Evolutionary conservation across 2,888 invertebrate species (phyloP).

Genomic region (Criorhina ranunculi): DNA sequence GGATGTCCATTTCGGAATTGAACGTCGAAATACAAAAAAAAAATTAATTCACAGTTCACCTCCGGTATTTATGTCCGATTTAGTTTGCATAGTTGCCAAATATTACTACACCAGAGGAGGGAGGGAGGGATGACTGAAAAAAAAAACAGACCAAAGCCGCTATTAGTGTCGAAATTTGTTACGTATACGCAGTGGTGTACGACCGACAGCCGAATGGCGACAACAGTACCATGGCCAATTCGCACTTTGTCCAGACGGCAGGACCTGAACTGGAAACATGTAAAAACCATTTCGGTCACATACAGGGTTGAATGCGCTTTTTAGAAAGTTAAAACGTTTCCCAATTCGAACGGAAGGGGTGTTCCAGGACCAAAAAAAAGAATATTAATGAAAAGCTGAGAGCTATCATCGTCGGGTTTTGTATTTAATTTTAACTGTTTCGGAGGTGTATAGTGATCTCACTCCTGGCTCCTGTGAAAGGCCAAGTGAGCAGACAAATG

Average conservation of each 20-base stretch:
- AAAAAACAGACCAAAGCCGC: not conserved
- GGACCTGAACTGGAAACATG: constrained; percentile 43
- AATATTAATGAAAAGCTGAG: constrained; percentile 61
- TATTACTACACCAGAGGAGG: constrained; percentile 31
- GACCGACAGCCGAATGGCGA: constrained; percentile 18
- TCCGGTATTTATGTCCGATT: constrained; percentile 48
- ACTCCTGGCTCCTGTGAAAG: constrained; percentile 33
- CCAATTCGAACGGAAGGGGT: not conserved
- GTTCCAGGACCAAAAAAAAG: not conserved
- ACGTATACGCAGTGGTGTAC: constrained; percentile 57
- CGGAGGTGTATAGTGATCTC: not conserved
- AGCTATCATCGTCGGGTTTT: constrained; percentile 65
- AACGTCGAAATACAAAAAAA: constrained; percentile 26
- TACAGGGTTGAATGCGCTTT: constrained; percentile 49
- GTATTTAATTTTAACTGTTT: constrained; percentile 54
- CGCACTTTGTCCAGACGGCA: constrained; percentile 54
- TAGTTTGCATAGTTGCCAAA: constrained; percentile 62
- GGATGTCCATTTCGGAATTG: constrained; percentile 30
- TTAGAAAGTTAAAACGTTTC: constrained; percentile 44
- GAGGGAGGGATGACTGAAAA: not conserved
- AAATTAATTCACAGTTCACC: constrained; percentile 54
- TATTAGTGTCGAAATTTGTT: constrained; percentile 26
- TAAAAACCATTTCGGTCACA: constrained; percentile 5
- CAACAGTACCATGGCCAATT: constrained; percentile 60
- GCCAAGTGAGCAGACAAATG: constrained; percentile 69